Conservation (phyloP, 2,888 invertebrate species). For the Trissonchulus latispiculum region DNA sequence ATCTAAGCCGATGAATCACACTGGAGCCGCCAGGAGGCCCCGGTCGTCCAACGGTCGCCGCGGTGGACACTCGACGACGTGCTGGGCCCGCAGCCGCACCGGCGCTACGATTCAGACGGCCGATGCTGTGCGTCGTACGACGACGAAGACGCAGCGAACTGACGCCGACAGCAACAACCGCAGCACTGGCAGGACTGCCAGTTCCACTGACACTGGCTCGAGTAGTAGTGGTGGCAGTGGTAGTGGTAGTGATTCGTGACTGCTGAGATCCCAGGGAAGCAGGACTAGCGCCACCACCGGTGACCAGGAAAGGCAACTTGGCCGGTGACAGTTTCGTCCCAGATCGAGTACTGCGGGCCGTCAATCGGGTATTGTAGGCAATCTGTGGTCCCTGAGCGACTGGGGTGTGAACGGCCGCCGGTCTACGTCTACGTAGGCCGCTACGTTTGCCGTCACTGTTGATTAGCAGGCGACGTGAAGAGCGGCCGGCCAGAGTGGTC, state of each 20-base stretch:
- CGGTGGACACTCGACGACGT: background rate
- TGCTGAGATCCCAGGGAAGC: too few species aligned
- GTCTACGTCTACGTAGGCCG: background rate
- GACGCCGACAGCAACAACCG: background rate
- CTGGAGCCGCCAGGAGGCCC: background rate
- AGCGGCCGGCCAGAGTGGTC: background rate
- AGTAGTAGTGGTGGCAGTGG: background rate
- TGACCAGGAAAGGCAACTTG: background rate
- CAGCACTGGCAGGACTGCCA: background rate
- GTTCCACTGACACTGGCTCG: background rate
- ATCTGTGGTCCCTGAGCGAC: background rate
- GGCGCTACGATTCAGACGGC: too few species aligned
- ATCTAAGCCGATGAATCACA: background rate
- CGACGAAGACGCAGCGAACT: too few species aligned
- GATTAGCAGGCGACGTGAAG: background rate
- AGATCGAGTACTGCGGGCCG: conserved; percentile 14
- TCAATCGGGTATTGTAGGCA: conserved; percentile 1
- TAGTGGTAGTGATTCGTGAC: background rate
- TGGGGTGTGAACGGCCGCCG: background rate
- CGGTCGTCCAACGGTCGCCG: too few species aligned
- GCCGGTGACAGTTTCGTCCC: conserved; percentile 14
- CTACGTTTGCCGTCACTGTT: background rate
- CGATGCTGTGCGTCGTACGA: background rate
- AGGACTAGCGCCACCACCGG: too few species aligned
- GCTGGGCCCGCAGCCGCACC: background rate